Conservation (phyloP, 2,888 invertebrate species). For the Eledona agricola region DNA sequence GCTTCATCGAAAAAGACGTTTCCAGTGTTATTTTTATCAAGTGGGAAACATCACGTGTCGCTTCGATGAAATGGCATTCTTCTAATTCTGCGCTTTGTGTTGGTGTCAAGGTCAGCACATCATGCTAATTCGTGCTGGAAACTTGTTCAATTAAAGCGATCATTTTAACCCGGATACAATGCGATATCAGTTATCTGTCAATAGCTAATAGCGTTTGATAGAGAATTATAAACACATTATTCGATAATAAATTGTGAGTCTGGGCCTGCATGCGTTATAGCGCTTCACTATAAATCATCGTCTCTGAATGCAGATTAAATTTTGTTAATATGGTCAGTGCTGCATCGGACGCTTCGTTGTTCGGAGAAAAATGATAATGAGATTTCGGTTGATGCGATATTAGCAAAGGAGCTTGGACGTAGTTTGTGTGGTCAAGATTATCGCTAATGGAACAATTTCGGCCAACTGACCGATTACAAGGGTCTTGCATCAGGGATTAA, state of each 20-base stretch:
- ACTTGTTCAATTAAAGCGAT: conserved; percentile 20
- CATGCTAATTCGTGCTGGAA: conserved; percentile 9
- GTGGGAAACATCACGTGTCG: conserved; percentile 45
- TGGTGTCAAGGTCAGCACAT: conserved; percentile 6
- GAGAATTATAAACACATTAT: conserved; percentile 54
- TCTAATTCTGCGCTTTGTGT: conserved; percentile 1
- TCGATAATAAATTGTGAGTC: conserved; percentile 48
- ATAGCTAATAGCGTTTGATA: conserved; percentile 50
- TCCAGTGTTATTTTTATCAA: conserved; percentile 34
- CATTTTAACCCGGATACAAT: conserved; percentile 39
- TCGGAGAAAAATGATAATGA: conserved; percentile 9
- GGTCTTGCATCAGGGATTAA: conserved; percentile 20
- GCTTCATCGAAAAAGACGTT: conserved; percentile 29
- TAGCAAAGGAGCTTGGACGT: conserved; percentile 2
- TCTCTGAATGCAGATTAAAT: conserved; percentile 14
- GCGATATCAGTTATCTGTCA: conserved; percentile 52
- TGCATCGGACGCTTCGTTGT: not conserved
- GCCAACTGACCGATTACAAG: conserved; percentile 17
- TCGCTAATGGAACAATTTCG: conserved; percentile 15
- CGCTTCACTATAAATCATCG: conserved; percentile 21
- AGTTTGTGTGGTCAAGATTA: conserved; percentile 11
- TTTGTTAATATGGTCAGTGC: conserved; percentile 7
- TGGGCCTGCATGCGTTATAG: conserved; percentile 36
- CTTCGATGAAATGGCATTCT: not conserved
- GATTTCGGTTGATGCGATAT: too few relatives aligned